Base-by-base conservation (phyloP, 2,888 invertebrate genomes). In the Archaeoteleia sp. region DNA sequence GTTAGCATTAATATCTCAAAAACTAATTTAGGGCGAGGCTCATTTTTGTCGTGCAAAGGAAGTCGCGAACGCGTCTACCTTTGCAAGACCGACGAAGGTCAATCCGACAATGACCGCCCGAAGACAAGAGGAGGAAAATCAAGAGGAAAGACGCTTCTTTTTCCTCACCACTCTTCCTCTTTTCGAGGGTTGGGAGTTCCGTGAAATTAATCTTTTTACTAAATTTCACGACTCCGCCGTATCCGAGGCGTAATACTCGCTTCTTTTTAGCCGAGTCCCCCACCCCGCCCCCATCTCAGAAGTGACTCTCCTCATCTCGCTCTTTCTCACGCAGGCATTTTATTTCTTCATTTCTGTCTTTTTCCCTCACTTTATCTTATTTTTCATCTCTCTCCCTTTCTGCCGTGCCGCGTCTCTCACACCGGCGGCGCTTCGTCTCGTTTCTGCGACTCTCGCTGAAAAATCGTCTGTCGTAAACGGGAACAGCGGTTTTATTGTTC, bases 401-500 rank as follows among this genome's bases (percentile, higher is more conserved):
- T 13, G 61, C 49, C 34, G 27, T 15, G 34, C 17, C 40, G 57
- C 54, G 43, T 66, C 63, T 51, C 68, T 63, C 61, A 42, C 67
- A 37, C 39, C 54, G 60, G 37, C 49, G 71, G 71, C 73, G 73
- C 68, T 74, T 76, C 76, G 75, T 72, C 76, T 77, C 77, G 78
- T 78, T 79, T 75, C 78, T 75, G 75, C 81, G 76, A 77, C 72
- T 63, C 67, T 71, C 77, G 78, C 78, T 79, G 82, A 83, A 80
- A 79, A 82, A 81, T 81, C 78, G 79, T 75, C 77, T 79, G 78
- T 80, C 82, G 80, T 81, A 83, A 84, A 82, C 80, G 82, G 78
- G 82, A 83, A 83, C 82, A 82, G 81, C 78, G 80, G 74, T 84
- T 84, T 83, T 82, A 82, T 84, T 84, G 83, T 84, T 82, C 81